Base-by-base conservation (phyloP, 1,140 invertebrate species). In the Hormaphis cornu region DNA sequence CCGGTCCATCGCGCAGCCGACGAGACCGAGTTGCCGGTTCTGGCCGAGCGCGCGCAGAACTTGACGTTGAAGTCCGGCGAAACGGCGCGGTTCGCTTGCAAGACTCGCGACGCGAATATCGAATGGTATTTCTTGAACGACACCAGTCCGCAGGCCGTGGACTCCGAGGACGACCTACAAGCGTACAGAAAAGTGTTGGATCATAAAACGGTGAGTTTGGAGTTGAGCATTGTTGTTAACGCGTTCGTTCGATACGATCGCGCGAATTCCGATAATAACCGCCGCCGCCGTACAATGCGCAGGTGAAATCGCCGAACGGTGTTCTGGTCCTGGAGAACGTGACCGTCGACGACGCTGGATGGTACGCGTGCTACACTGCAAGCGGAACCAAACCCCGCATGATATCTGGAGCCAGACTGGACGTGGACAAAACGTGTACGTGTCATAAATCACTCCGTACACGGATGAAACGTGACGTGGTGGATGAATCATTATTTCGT, bases 341-440 rank as follows among this genome's bases (percentile, higher is more conserved):
- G 0, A 93, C 89, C 0, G 81, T 86, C 61, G 84, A 87, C 37
- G 88, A 95, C 73, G 87, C 91, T 75, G 94, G 93, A 1, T 95
- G 89, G 89, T 97, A 97, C 75, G 89, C 89, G 0, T 98, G 94
- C 76, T 81, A 94, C 5, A 91, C 89, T 0, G n/a, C n/a, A 14
- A 82, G 85, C 4, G 83, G 82, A 33, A 80, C 94, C 9, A 93
- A 93, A 0, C 81, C 82, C 37, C 84, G 85, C 1, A 71, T 70
- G 30, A 84, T 85, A 48, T 84, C 85, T 46, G 90, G 86, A 75
- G 91, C 90, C 14, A 95, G 90, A 78, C 80, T 98, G 2, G 83
- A 83, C 40, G 91, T 97, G 16, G 80, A 90, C 4, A 86, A 91
- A 76, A 84, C n/a, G n/a, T n/a, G n/a, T n/a, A n/a, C n/a, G n/a